Evolutionary conservation across 2,888 invertebrate genomes (phyloP), one percentile per base, ranked within the genome.

Genomic region (Anthophora plumipes): DNA sequence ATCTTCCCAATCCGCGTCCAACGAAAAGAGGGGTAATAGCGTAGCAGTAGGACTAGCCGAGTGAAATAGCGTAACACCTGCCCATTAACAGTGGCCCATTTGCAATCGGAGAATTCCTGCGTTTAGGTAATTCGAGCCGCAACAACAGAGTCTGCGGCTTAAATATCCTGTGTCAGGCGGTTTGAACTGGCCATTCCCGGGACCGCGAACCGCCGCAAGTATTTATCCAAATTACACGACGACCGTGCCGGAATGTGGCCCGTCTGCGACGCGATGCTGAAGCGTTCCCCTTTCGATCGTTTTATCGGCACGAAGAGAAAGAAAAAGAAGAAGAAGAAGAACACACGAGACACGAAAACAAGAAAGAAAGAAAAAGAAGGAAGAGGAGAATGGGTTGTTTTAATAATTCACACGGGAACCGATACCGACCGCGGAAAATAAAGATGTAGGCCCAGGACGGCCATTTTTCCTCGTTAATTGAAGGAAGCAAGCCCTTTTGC

Each of bases 391-490:
- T 3, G 50, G 54, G 39, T 25, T 71, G 82, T 77, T 85, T 77
- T 77, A 74, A 85, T 80, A 77, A 80, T 85, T 85, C 72, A 82
- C 85, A 43, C 69, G 64, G 50, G 63, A 48, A 41, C 71, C 70
- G 73, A 57, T 64, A 46, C 43, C 43, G 7, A 39, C 54, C 64
- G 77, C 64, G 80, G 72, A 86, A 87, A 89, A 88, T 89, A 83
- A 87, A 83, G 85, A 88, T 80, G 89, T 84, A 75, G 78, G 68
- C 70, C 64, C 81, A 4, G 67, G 57, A 69, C 83, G 68, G 80
- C 82, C 87, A 89, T 89, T 89, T 89, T 87, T 86, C 86, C 85
- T 86, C 77, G 87, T 86, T 86, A 87, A 86, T 87, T 85, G 85
- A 87, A 86, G 85, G 85, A 88, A 89, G 86, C 82, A 80, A 88